Evolutionary conservation across 2,113 vertebrate species (phyloP).

Genomic region (Hippopotamus amphibius): DNA sequence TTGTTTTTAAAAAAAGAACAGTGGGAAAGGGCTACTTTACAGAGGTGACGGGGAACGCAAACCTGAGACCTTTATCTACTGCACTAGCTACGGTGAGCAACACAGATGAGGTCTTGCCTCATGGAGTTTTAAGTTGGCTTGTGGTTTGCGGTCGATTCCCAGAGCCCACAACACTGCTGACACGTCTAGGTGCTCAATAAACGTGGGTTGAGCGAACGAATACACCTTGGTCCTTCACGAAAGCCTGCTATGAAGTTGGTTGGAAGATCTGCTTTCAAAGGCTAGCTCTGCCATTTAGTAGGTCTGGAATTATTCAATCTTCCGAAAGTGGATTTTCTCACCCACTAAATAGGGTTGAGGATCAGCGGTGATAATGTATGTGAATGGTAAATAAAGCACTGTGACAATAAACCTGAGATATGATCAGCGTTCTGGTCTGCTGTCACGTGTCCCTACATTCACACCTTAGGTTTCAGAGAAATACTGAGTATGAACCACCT

Average conservation of each 20-base stretch:
- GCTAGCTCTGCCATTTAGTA: not conserved
- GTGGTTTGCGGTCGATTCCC: not conserved
- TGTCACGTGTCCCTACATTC: not conserved
- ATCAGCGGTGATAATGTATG: not conserved
- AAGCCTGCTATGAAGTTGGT: not conserved
- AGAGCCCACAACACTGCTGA: not conserved
- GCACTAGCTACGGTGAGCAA: not conserved
- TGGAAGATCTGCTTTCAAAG: not conserved
- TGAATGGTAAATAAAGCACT: not conserved
- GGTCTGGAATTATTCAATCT: not conserved
- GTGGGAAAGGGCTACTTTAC: not conserved
- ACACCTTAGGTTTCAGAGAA: not conserved
- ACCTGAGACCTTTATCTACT: not conserved
- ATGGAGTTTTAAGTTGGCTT: not conserved
- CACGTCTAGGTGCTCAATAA: not conserved
- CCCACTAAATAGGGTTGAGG: not conserved
- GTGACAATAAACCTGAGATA: not conserved
- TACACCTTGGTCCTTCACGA: constrained; percentile 21
- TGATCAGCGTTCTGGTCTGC: not conserved
- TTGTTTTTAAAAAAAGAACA: no score
- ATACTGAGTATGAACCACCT: not conserved
- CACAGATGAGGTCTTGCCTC: not conserved
- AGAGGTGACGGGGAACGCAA: not conserved
- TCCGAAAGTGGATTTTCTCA: not conserved
- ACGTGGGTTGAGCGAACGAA: not conserved